Conservation (phyloP, 2,113 vertebrate species). For the Sus scrofa region DNA sequence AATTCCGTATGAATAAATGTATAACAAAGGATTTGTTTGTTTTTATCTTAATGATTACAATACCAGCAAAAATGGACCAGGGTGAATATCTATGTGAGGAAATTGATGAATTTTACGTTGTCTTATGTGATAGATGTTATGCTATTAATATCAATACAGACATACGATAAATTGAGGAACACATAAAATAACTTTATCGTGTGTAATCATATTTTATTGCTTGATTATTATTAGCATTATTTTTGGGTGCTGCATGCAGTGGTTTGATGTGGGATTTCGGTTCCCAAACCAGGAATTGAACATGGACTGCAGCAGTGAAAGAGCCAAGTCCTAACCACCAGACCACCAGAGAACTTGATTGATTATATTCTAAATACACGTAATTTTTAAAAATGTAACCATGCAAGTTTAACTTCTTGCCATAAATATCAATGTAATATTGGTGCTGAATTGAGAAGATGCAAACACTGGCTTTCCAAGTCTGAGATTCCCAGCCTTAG, state of each 20-base stretch:
- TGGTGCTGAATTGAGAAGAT: slow-evolving; percentile 15
- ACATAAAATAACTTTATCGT: slow-evolving; percentile 47
- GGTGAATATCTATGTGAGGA: slow-evolving; percentile 1
- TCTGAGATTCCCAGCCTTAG: neutral
- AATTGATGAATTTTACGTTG: slow-evolving; percentile 36
- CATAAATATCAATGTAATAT: slow-evolving; percentile 1
- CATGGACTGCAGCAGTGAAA: too few species aligned
- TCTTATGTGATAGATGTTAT: slow-evolving; percentile 26
- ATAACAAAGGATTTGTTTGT: neutral
- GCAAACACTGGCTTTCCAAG: slow-evolving; percentile 1
- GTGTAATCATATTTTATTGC: slow-evolving; percentile 20
- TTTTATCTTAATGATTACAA: slow-evolving; percentile 52
- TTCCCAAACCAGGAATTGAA: too few species aligned
- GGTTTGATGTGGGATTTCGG: too few species aligned
- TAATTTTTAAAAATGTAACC: slow-evolving; percentile 18
- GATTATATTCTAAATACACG: slow-evolving; percentile 34
- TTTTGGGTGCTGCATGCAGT: too few species aligned
- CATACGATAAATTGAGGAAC: slow-evolving; percentile 24
- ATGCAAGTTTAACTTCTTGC: neutral
- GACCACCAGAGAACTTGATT: neutral
- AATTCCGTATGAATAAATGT: slow-evolving; percentile 40
- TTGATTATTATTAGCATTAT: neutral
- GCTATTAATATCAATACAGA: neutral
- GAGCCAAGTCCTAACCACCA: too few species aligned
- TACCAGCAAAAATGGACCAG: neutral